phyloP scores from a whole-genome alignment of 2,113 vertebrate species.

The Synodontis membranacea region DNA sequence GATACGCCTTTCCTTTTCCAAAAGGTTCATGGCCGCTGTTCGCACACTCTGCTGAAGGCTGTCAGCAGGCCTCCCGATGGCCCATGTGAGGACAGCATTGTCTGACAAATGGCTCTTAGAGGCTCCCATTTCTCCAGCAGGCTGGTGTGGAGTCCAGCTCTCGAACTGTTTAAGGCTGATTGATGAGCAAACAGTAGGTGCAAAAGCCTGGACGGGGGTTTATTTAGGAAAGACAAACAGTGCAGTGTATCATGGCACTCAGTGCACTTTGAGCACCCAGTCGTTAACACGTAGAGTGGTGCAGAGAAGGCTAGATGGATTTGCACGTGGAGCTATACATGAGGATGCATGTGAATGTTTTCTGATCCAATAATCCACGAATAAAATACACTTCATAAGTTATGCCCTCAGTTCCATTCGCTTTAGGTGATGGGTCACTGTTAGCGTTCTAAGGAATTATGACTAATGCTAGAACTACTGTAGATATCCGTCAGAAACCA shows the following conservation, averaged over 20 bases:
- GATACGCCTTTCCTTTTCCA: not conserved
- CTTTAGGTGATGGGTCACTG: not conserved
- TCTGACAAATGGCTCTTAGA: constrained; percentile 49
- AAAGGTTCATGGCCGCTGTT: constrained; percentile 6
- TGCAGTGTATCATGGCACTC: constrained; percentile 8
- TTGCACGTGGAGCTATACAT: not conserved
- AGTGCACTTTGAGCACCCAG: constrained; percentile 31
- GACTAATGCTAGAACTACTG: not conserved
- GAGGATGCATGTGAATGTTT: not conserved
- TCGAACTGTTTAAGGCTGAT: constrained; percentile 45
- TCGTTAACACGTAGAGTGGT: not conserved
- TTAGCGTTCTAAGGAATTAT: not conserved
- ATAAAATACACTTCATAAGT: not conserved
- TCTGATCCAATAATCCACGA: not conserved
- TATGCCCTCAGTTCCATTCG: not conserved
- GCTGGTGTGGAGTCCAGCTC: constrained; percentile 45
- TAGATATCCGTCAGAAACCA: constrained; percentile 1
- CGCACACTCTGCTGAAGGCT: constrained; percentile 24
- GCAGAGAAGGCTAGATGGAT: not conserved
- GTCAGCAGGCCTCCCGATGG: constrained; percentile 38
- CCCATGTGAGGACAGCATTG: constrained; percentile 33
- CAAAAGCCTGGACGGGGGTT: constrained; percentile 44
- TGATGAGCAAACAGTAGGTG: constrained; percentile 34
- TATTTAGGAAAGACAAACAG: constrained; percentile 51
- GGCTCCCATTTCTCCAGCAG: constrained; percentile 37